Percentiles rank a stretch among this genome's conserved stretches.
Evolutionary conservation across 23 tunicate species (phyloP).

Genomic region (Oikopleura dioica): DNA sequence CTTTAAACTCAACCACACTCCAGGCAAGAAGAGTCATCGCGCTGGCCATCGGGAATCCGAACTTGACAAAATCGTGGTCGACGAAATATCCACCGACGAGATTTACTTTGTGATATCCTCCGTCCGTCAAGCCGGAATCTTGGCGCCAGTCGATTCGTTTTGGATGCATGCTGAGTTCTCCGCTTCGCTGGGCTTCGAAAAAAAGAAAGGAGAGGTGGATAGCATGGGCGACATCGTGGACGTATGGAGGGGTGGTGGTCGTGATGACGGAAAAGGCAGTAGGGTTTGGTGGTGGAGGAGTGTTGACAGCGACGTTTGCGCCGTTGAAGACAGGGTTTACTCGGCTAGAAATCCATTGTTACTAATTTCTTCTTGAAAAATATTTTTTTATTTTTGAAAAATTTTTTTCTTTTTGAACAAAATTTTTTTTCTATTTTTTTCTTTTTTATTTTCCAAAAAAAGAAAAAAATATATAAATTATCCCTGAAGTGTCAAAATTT

Average conservation of each 20-base stretch:
- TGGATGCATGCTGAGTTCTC: slow-evolving; percentile 28
- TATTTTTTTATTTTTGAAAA: too few species aligned
- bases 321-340: background rate
- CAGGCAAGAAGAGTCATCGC: slow-evolving; percentile 51
- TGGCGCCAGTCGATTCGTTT: slow-evolving; percentile 63
- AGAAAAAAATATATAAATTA: too few species aligned
- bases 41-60: slow-evolving; percentile 73
- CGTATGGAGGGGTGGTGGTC: background rate
- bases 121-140: slow-evolving; percentile 59
- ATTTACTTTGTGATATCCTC: slow-evolving; percentile 28
- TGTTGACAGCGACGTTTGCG: too few species aligned
- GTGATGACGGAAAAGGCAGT: too few species aligned
- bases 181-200: slow-evolving; percentile 72
- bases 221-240: slow-evolving; percentile 58
- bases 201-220: slow-evolving; percentile 57
- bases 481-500: too few species aligned
- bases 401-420: too few species aligned
- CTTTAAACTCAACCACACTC: slow-evolving; percentile 57
- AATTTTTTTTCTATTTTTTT: too few species aligned
- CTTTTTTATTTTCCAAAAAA: too few species aligned
- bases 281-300: too few species aligned
- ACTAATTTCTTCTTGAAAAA: too few species aligned
- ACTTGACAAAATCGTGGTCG: slow-evolving; percentile 72
- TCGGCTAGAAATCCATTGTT: too few species aligned
- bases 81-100: slow-evolving; percentile 69